Conservation (phyloP, 2,888 invertebrate genomes). For the Tenthredo distinguenda region DNA sequence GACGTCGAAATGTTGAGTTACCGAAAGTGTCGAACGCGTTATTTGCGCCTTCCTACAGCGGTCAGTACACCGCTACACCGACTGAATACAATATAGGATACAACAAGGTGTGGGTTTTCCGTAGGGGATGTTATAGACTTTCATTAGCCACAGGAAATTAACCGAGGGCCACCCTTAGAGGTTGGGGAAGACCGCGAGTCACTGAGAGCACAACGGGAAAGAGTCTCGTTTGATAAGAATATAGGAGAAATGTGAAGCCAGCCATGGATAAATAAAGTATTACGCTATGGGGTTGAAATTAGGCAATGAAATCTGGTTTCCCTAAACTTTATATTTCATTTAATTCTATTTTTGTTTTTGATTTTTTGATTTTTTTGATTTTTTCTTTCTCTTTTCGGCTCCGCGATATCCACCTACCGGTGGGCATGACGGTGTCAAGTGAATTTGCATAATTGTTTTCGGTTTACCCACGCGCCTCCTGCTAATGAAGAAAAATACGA, state of each 20-base stretch:
- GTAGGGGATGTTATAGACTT: constrained; percentile 62
- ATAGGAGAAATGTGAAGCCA: not conserved
- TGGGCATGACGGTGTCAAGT: constrained; percentile 52
- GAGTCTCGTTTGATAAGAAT: constrained; percentile 19
- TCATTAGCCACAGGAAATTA: constrained; percentile 77
- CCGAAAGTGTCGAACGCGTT: not conserved
- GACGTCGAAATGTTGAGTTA: not conserved
- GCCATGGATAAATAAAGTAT: not conserved
- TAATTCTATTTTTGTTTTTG: not conserved
- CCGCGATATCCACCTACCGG: constrained; percentile 31
- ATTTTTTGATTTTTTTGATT: constrained; percentile 1
- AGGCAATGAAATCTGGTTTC: not conserved
- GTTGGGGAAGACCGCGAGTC: constrained; percentile 26
- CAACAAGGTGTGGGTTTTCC: constrained; percentile 38
- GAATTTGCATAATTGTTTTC: constrained; percentile 74
- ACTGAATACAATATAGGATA: constrained; percentile 7
- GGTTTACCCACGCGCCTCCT: constrained; percentile 64
- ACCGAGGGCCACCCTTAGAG: constrained; percentile 66
- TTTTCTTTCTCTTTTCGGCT: constrained; percentile 1
- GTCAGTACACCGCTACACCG: not conserved
- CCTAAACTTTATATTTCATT: not conserved
- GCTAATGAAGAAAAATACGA: constrained; percentile 73
- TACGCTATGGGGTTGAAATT: not conserved
- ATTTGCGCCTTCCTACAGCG: constrained; percentile 10
- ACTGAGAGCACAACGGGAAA: constrained; percentile 1